phyloP scores from a whole-genome alignment of 2,888 invertebrate species.

The Euproctis similis region DNA sequence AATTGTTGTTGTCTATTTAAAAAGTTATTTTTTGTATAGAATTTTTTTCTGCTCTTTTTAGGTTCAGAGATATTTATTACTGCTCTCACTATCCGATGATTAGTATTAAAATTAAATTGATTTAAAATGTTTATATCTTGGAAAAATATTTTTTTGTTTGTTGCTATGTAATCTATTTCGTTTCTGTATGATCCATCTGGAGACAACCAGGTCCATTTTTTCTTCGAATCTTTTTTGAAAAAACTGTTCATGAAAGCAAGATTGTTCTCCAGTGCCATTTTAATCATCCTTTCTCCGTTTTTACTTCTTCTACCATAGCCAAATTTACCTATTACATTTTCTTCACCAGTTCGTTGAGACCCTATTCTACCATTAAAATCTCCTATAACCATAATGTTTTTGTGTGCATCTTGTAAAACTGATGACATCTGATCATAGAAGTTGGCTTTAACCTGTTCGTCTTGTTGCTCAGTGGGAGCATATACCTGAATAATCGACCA shows the following conservation, averaged over 20 bases:
- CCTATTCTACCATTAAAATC: too few relatives aligned
- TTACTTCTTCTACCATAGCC: slow-evolving; percentile 6
- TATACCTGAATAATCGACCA: slow-evolving; percentile 9
- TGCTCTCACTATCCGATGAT: too few relatives aligned
- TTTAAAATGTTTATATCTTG: too few relatives aligned
- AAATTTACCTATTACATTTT: too few relatives aligned
- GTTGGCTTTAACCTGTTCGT: slow-evolving; percentile 3
- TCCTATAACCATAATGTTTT: too few relatives aligned
- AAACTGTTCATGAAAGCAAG: slow-evolving; percentile 7
- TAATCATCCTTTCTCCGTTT: slow-evolving; percentile 5
- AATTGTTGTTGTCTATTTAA: slow-evolving; percentile 1
- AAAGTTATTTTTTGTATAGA: slow-evolving; percentile 3
- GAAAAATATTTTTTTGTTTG: too few relatives aligned
- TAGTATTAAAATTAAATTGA: too few relatives aligned
- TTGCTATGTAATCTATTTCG: too few relatives aligned
- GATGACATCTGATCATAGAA: slow-evolving; percentile 6
- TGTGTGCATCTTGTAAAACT: not conserved
- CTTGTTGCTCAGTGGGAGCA: slow-evolving; percentile 7
- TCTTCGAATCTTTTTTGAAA: slow-evolving; percentile 5
- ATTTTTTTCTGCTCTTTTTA: not conserved
- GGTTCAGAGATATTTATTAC: not conserved
- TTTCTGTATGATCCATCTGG: too few relatives aligned
- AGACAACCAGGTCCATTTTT: too few relatives aligned
- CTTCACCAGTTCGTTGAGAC: too few relatives aligned
- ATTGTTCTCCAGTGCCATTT: slow-evolving; percentile 3